Base-by-base conservation (phyloP, 2,113 vertebrate species). In the Carassius auratus region DNA sequence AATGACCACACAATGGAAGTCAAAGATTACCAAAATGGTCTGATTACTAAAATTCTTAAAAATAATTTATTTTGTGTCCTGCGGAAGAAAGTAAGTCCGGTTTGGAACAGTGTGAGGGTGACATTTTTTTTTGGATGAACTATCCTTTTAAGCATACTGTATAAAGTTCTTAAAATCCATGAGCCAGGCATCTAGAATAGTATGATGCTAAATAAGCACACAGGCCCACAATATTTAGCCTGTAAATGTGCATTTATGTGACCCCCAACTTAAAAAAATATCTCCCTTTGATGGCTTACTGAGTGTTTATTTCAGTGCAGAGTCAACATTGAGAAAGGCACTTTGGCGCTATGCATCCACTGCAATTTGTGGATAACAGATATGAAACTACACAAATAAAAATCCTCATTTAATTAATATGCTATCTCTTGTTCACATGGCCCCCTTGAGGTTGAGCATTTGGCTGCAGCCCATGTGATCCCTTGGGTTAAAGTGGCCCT, bases 351-450 rank as follows among this genome's bases (percentile, higher is more conserved):
- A 52, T 76, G 23, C 23, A 33, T 55, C 5, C 5, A 78, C 57
- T 79, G 33, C 76, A 38, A 42, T 38, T 61, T 78, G 76, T 45
- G 33, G 76, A 36, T 38, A 36, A 57, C 33, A 36, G 17, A 77
- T 61, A 42, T 61, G 19, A 57, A 79, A 61, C 3, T 23, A 68
- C 30, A 23, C 79, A 81, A 81, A 68, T 50, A 38, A 48, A 68
- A 80, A 45, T 79, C 57, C 57, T 62, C n/a, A 17, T 81, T 68
- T 45, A 68, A 81, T 81, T 33, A 64, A 45, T 66, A 30, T 62
- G 55, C 30, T 79, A 59, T 77, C 52, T 59, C 30, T 21, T 59
- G 30, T 42, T 79, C 12, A 38, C 57, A 12, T 9, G 0, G 57
- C 10, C 76, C 76, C 76, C 33, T 23, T 38, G 33, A 79, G 76